Evolutionary conservation across 2,888 invertebrate species (phyloP).

Genomic region (Drosophila lutescens): DNA sequence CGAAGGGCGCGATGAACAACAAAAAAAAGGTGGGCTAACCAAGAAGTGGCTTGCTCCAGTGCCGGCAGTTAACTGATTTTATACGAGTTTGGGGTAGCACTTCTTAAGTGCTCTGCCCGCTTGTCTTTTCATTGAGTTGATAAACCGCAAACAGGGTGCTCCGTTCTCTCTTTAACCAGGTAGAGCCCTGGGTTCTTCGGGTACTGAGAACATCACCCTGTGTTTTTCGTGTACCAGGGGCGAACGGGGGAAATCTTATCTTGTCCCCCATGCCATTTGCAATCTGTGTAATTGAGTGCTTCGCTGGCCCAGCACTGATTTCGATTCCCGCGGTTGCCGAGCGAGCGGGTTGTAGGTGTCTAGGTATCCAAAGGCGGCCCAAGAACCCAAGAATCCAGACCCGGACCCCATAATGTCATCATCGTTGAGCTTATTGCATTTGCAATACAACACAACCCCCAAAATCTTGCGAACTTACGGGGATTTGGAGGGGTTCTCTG

Average conservation of each 20-base stretch:
- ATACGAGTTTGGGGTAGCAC: conserved; percentile 56
- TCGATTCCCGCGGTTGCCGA: conserved; percentile 19
- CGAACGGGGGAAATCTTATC: conserved; percentile 57
- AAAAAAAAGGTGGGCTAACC: conserved; percentile 13
- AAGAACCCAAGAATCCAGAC: neutral
- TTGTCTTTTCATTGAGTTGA: conserved; percentile 47
- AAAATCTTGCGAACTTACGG: neutral
- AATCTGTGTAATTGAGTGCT: conserved; percentile 70
- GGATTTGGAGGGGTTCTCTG: neutral
- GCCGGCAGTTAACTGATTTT: conserved; percentile 78
- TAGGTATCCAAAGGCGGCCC: neutral
- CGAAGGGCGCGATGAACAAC: conserved; percentile 1
- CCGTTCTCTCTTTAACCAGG: neutral
- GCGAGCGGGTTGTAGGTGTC: neutral
- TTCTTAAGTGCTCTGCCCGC: conserved; percentile 54
- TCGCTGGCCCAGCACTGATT: conserved; percentile 39
- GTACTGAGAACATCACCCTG: conserved; percentile 51
- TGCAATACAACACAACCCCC: conserved; percentile 2
- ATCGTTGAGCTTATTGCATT: conserved; percentile 18
- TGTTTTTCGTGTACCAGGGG: conserved; percentile 20
- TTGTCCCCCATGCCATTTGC: conserved; percentile 53
- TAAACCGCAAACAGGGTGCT: conserved; percentile 59
- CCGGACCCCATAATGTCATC: conserved; percentile 16
- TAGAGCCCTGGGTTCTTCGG: neutral
- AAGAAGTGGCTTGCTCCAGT: conserved; percentile 63